These are phyloP conservation scores for Heterodera schachtii DNA, from an alignment of 1,140 invertebrate genomes.

Conservation along the genomic window DNA sequence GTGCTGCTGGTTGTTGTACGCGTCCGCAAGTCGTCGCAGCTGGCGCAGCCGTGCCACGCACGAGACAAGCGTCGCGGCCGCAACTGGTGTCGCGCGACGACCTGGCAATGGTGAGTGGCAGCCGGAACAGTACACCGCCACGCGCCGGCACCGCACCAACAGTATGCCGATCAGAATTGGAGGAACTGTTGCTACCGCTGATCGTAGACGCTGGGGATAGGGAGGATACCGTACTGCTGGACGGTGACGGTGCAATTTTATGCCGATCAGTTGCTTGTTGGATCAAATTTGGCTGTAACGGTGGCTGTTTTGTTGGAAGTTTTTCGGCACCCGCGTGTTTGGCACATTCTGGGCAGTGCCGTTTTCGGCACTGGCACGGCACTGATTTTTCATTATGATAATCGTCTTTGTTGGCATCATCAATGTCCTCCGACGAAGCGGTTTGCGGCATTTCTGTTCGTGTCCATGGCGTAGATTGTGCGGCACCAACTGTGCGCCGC, in stretches of 20 bases:
- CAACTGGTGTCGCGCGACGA: not conserved
- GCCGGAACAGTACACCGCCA: conserved; percentile 7
- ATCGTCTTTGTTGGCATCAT: not conserved
- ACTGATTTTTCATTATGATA: not conserved
- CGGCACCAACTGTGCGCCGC: too few species aligned
- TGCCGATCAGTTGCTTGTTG: not conserved
- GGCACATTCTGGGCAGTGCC: not conserved
- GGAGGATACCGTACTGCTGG: not conserved
- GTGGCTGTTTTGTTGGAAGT: not conserved
- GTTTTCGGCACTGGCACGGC: not conserved
- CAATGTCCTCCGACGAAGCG: not conserved
- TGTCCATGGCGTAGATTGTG: not conserved
- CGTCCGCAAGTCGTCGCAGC: too few species aligned
- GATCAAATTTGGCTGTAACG: not conserved
- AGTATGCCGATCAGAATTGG: not conserved
- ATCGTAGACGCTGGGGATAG: too few species aligned
- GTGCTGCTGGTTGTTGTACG: not conserved
- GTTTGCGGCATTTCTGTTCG: not conserved
- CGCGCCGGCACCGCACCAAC: not conserved
- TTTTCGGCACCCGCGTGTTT: not conserved
- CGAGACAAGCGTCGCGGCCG: not conserved
- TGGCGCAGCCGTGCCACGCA: conserved; percentile 8
- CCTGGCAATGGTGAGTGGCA: conserved; percentile 24
- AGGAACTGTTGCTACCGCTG: not conserved
- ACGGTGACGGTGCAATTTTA: not conserved